Base-by-base conservation (phyloP, 30 jellyfish, hydroid and myxozoan species). In the Mastigias papua region DNA sequence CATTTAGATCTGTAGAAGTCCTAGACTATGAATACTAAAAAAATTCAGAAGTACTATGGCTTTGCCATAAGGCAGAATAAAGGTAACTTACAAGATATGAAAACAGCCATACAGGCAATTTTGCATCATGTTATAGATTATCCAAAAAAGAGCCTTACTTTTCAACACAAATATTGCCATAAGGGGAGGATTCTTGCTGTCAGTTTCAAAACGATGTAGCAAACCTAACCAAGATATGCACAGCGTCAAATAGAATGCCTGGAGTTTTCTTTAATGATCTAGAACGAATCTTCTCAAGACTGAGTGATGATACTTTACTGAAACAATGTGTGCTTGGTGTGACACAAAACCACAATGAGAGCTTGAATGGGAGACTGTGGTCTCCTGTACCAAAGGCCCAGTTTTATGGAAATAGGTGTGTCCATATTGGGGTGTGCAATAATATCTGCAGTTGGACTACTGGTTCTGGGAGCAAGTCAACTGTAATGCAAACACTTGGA, bases 11-110 rank as follows among this genome's bases (percentile, higher is more conserved):
- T n/a, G n/a, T n/a, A n/a, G n/a, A n/a, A n/a, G n/a, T n/a, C n/a
- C n/a, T n/a, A n/a, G n/a, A n/a, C n/a, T n/a, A n/a, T n/a, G n/a
- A n/a, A n/a, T n/a, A n/a, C n/a, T 80, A n/a, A 80, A 26, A 66
- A 48, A 48, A 82, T 65, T 5, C 86, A 82, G 49, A 82, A 82
- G 22, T 80, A 80, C 33, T 80, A 61, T 66, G 90, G 82, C 50
- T 51, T 62, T 3, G 81, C 90, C 28, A 68, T 82, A 4, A 82
- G 85, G 63, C 50, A 30, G 33, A 67, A 82, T 82, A 65, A 65
- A 66, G 92, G 92, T 15, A 42, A 82, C 60, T 66, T 82, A 26
- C 68, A 37, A 13, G 92, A 66, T 17, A 82, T 82, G 85, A 37
- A 82, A 48, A 22, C 30, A 8, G 80, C 80, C 30, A 82, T 82